Conservation (phyloP, 2,797 vertebrate genomes). For the Spinus pinus region DNA sequence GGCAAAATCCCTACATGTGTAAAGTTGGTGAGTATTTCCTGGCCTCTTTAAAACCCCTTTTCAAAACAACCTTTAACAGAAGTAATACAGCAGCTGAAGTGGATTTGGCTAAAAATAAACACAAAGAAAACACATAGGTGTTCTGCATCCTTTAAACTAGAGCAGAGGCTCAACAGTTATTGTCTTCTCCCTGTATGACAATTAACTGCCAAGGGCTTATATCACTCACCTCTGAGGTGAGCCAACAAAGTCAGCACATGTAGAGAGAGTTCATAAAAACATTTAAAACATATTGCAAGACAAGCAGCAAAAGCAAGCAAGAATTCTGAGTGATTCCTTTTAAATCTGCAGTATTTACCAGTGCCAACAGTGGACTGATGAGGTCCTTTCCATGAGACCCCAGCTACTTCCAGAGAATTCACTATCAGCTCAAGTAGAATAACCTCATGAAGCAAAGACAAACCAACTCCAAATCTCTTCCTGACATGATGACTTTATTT, state of each 20-base stretch:
- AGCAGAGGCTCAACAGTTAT: neutral
- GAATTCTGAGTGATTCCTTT: neutral
- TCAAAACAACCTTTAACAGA: neutral
- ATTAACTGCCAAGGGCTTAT: neutral
- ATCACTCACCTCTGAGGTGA: neutral
- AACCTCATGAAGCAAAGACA: neutral
- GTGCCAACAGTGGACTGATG: neutral
- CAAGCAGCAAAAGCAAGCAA: neutral
- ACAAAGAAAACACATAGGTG: neutral
- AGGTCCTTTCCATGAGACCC: neutral
- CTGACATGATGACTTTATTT: neutral
- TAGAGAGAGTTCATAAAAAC: neutral
- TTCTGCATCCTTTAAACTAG: neutral
- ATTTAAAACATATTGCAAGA: neutral
- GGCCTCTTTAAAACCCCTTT: neutral
- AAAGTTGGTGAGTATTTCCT: neutral
- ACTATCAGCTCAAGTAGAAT: neutral
- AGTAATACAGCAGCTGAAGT: neutral
- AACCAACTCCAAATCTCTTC: neutral
- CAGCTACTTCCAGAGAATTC: neutral
- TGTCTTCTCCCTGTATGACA: accelerated
- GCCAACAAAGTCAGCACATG: neutral
- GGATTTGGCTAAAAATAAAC: neutral
- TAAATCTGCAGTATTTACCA: neutral
- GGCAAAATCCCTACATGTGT: neutral